Base-by-base conservation (phyloP, 1,140 invertebrate genomes). In the Bombus polaris region DNA sequence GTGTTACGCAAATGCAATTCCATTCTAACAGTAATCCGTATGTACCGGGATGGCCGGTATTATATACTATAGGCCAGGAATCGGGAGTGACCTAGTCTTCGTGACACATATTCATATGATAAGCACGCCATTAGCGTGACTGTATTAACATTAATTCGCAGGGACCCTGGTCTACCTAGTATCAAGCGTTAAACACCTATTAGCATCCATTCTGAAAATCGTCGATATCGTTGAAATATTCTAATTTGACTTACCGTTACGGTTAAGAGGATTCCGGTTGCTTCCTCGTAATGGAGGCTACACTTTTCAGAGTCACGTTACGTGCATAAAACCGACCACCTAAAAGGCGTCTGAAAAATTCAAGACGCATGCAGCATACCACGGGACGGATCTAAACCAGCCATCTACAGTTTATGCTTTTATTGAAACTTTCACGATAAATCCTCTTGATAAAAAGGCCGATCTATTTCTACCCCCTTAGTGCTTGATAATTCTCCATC, bases 41-140 rank as follows among this genome's bases (percentile, higher is more conserved):
- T 77, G 65, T 77, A 86, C 72, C 32, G 8, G 35, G 15, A 32
- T n/a, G 44, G 28, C 18, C 6, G 47, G 28, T 79, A 90, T 82
- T 84, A 89, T 87, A 81, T 82, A 59, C n/a, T 80, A 62, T 75
- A 80, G 73, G 37, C 37, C 35, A 44, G 86, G 80, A 85, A 87
- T 90, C 80, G 83, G 68, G 42, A 53, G 82, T 85, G 85, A 87
- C 88, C 85, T 44, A 89, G 88, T 87, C 88, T 81, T 77, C 42
- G 73, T 81, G 88, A 87, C 89, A 75, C 78, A 89, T 73, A 90
- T 90, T 90, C 89, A 89, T 89, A 90, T 90, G 89, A 87, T 90
- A 90, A 90, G 66, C 83, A 77, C 47, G 76, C 86, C 81, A 87
- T 89, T 89, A 89, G 80, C 39, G 80, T 37, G 70, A 72, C 84